Evolutionary conservation across 2,888 invertebrate species (phyloP).

Genomic region (Drosophila fulvimacula): DNA sequence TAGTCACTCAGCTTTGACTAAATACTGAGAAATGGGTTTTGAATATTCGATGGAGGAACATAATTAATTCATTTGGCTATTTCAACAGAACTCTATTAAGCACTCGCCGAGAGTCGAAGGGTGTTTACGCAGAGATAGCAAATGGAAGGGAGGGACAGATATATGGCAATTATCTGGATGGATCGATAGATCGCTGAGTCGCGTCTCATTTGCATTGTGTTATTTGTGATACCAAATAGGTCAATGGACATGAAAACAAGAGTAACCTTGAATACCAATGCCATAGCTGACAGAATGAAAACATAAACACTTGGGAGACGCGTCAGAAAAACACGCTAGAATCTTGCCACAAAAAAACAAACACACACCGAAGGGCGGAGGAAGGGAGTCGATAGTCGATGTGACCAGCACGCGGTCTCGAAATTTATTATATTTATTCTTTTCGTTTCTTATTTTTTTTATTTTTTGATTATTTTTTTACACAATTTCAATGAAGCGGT

Average conservation of each 20-base stretch:
- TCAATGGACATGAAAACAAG: conserved; percentile 81
- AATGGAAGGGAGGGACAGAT: too few species aligned
- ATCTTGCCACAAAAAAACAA: neutral
- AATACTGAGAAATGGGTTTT: neutral
- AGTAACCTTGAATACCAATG: conserved; percentile 75
- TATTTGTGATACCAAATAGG: conserved; percentile 70
- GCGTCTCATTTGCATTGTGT: conserved; percentile 57
- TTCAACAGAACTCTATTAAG: neutral
- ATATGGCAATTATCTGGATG: neutral
- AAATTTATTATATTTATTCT: conserved; percentile 8
- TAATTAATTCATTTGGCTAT: neutral
- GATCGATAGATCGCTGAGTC: conserved; percentile 18
- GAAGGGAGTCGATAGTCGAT: conserved; percentile 10
- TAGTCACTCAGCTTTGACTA: neutral
- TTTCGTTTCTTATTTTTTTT: neutral
- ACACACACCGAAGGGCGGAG: neutral
- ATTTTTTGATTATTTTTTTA: too few species aligned
- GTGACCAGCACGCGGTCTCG: conserved; percentile 30
- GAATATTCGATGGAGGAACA: neutral
- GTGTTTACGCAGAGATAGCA: conserved; percentile 3
- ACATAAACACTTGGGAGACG: conserved; percentile 70
- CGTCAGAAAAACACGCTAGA: conserved; percentile 14
- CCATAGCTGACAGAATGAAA: conserved; percentile 58
- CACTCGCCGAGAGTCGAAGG: neutral
- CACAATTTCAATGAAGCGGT: conserved; percentile 43